Evolutionary conservation across 2,113 vertebrate species (phyloP), one percentile per base, ranked within the genome.

Genomic region (Callorhinus ursinus): DNA sequence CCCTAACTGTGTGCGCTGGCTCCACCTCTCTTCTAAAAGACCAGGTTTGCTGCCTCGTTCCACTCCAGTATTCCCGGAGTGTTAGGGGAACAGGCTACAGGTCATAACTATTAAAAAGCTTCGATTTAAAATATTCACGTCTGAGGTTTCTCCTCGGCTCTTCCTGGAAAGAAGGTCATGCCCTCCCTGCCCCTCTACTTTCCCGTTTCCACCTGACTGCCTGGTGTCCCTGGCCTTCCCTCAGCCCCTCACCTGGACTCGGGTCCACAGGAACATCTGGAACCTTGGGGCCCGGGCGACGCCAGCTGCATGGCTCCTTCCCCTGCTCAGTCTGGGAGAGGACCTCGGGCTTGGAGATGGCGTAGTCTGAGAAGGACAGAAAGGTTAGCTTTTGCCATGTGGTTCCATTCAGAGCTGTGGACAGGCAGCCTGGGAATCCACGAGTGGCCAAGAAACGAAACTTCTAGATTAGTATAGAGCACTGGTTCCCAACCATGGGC

Each of bases 281-380:
- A 86, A 96, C 84, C 82, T 98, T 97, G 57, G 96, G 88, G 65
- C 87, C 86, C 0, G 5, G 1, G 3, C 77, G 93, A 6, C 95
- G 94, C 96, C 96, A 97, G 3, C 0, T 4, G 51, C 98, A 97
- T 0, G 98, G 97, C 36, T 99, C 98, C 86, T 98, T 98, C 18
- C 97, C 98, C 31, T 90, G 97, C 26, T 98, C 98, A 0, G 85
- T 87, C 39, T 95, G 97, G 88, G 98, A 97, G n/a, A 98, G 96
- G 28, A 98, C 93, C 53, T 97, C 97, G 0, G 98, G 98, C 55
- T 98, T 98, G 97, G 98, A 98, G 81, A 97, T 96, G 94, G 98
- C 98, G 0, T 98, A 98, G 82, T 98, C 98, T 98, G 93, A 88
- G 94, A 97, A 36, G 28, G 89, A 98, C 7, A 31, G 15, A 65